Evolutionary conservation across 2,888 invertebrate species (phyloP).

Genomic region (Yponomeuta sedellus): DNA sequence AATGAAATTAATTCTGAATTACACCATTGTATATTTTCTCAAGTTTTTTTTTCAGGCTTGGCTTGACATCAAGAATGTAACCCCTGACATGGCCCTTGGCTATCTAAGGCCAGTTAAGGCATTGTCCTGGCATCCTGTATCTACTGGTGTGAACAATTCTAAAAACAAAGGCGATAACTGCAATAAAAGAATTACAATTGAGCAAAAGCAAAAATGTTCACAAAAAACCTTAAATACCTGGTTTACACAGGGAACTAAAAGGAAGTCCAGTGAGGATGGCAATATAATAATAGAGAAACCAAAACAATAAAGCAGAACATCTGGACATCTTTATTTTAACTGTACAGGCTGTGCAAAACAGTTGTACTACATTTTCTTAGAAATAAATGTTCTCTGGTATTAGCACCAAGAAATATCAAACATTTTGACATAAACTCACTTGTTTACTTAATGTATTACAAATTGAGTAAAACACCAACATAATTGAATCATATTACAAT

Average conservation of each 20-base stretch:
- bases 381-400: conserved; percentile 7
- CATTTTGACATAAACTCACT: neutral
- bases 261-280: conserved; percentile 33
- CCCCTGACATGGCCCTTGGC: conserved; percentile 66
- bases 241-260: conserved; percentile 52
- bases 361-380: neutral
- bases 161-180: conserved; percentile 79
- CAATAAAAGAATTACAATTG: conserved; percentile 61
- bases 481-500: conserved; percentile 8
- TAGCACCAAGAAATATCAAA: conserved; percentile 4
- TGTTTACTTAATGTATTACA: neutral
- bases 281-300: neutral
- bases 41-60: conserved; percentile 73
- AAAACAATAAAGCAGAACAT: neutral
- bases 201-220: conserved; percentile 42
- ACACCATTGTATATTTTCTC: too few relatives aligned
- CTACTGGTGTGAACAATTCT: conserved; percentile 82
- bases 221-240: conserved; percentile 67
- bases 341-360: neutral
- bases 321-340: conserved; percentile 5
- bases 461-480: neutral
- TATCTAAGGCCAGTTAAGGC: conserved; percentile 72
- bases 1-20: too few relatives aligned
- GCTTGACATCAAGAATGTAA: conserved; percentile 77
- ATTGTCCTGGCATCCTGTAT: conserved; percentile 82